phyloP scores from a whole-genome alignment of 2,888 invertebrate genomes.

The Aphodius granarius region DNA sequence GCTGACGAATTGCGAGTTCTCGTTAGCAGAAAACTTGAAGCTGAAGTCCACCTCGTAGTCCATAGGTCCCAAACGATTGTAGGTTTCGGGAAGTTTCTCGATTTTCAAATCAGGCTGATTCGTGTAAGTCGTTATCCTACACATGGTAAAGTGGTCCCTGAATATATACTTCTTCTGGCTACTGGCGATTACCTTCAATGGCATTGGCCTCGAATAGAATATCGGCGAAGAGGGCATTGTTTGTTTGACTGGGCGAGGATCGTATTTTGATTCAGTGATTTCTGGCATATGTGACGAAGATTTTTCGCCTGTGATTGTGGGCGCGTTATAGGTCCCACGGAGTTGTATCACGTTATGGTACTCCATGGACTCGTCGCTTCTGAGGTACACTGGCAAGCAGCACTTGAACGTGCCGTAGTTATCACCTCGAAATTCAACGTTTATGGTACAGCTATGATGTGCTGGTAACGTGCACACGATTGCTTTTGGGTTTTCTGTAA shows the following conservation, averaged over 20 bases:
- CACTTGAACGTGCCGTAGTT: not conserved
- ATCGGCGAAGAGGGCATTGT: not conserved
- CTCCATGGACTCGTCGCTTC: not conserved
- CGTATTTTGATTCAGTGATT: not conserved
- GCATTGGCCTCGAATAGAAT: conserved; percentile 7
- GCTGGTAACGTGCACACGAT: not conserved
- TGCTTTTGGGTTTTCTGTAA: not conserved
- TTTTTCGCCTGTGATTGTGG: not conserved
- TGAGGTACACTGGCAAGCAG: not conserved
- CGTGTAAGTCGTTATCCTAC: not conserved
- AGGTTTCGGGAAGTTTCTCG: not conserved
- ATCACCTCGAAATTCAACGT: not conserved
- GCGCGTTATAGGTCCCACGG: not conserved
- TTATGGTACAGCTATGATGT: not conserved
- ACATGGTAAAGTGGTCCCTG: not conserved
- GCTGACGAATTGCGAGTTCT: not conserved
- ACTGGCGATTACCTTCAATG: not conserved
- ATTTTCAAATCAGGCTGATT: not conserved
- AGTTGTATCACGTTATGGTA: conserved; percentile 5
- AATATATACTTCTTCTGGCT: conserved; percentile 4
- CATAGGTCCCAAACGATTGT: not conserved
- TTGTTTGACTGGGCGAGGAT: not conserved
- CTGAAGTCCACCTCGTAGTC: conserved; percentile 2
- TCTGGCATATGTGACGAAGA: not conserved
- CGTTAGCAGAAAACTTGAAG: not conserved